Percentiles rank a stretch among this genome's conserved stretches.
These are phyloP conservation scores for Regulus satrapa DNA, from an alignment of 2,113 vertebrate species.

Conservation along the genomic window DNA sequence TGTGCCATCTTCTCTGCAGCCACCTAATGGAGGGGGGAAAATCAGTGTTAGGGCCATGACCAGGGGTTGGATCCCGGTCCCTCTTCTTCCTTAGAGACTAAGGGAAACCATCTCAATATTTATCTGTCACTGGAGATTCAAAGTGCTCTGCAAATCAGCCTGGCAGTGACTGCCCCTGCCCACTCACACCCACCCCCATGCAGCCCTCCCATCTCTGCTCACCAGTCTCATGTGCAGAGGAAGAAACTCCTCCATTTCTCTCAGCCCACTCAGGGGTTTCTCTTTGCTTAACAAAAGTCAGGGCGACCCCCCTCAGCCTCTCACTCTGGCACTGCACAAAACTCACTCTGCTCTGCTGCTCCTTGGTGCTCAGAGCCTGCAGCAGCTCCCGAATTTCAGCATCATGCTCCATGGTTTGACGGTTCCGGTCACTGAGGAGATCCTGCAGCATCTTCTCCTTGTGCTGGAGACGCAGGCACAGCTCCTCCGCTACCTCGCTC, in stretches of 20 bases:
- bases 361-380: conserved; percentile 72
- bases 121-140: neutral
- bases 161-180: neutral
- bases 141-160: neutral
- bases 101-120: neutral
- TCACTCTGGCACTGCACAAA: neutral
- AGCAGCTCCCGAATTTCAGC: conserved; percentile 83
- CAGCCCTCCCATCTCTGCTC: neutral
- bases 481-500: conserved; percentile 75
- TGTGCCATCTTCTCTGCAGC: conserved; percentile 74
- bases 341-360: conserved; percentile 82
- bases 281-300: neutral
- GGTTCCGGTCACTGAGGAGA: conserved; percentile 75
- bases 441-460: conserved; percentile 90
- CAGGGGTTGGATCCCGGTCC: neutral
- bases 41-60: neutral
- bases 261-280: neutral
- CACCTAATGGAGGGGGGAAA: conserved; percentile 52
- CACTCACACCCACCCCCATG: neutral
- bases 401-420: conserved; percentile 77
- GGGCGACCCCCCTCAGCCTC: neutral
- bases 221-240: neutral
- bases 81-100: neutral
- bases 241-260: neutral
- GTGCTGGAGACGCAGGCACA: conserved; percentile 81